Evolutionary conservation across 2,888 invertebrate species (phyloP).

Genomic region (Liopterus haemorrhoidalis): DNA sequence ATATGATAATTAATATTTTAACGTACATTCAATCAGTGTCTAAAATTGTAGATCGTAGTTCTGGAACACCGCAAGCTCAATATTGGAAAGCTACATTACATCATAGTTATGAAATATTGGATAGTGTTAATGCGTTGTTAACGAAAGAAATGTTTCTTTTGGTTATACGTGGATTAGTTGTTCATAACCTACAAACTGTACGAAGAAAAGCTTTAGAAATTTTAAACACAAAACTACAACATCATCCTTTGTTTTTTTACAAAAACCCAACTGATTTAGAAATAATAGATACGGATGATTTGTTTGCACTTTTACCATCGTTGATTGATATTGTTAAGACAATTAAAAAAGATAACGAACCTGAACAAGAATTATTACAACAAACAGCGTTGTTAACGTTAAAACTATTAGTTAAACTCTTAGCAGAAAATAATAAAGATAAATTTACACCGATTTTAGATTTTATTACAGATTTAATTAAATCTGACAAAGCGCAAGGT

Average conservation of each 20-base stretch:
- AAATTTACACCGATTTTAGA: conserved; percentile 66
- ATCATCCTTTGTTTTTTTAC: conserved; percentile 56
- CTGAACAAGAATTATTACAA: conserved; percentile 59
- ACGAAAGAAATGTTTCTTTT: conserved; percentile 73
- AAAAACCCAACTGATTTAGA: conserved; percentile 44
- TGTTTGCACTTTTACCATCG: conserved; percentile 57
- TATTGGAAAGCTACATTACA: conserved; percentile 80
- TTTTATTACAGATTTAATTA: conserved; percentile 58
- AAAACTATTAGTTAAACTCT: conserved; percentile 70
- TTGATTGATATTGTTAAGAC: conserved; percentile 56
- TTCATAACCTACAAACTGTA: conserved; percentile 65
- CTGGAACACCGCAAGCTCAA: conserved; percentile 55
- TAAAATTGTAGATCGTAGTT: conserved; percentile 56
- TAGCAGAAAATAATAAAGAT: conserved; percentile 62
- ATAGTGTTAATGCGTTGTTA: conserved; percentile 72
- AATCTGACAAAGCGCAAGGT: conserved; percentile 48
- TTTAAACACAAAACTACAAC: conserved; percentile 72
- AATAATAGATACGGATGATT: conserved; percentile 42
- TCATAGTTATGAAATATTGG: conserved; percentile 71
- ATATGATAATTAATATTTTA: conserved; percentile 62
- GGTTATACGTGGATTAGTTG: conserved; percentile 67
- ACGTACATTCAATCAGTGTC: conserved; percentile 62
- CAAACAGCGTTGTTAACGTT: conserved; percentile 78
- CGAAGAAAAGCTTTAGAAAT: conserved; percentile 79
- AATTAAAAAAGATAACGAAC: conserved; percentile 44